Percentiles rank a stretch among this genome's conserved stretches.
phyloP scores from a whole-genome alignment of 2,797 vertebrate species.

The Carcharodon carcharias region DNA sequence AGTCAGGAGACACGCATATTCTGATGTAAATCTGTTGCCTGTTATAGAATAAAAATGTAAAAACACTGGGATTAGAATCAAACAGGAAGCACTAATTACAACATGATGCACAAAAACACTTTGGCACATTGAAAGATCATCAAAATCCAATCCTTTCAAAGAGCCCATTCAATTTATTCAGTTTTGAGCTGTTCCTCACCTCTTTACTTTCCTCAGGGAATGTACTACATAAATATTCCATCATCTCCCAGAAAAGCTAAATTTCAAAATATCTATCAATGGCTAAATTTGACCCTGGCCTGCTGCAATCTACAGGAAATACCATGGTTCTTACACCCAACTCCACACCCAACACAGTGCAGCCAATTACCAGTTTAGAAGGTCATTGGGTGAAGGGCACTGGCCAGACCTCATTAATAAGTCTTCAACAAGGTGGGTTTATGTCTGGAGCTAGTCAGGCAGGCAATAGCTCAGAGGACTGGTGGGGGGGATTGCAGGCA shows the following conservation, averaged over 20 bases:
- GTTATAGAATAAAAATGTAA: constrained; percentile 33
- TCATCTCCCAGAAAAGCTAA: neutral
- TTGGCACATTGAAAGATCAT: neutral
- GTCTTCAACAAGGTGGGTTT: neutral
- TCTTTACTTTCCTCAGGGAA: neutral
- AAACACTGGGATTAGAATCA: constrained; percentile 5
- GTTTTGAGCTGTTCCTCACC: neutral
- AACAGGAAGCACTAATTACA: neutral
- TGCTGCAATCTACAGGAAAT: neutral
- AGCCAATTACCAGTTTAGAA: neutral
- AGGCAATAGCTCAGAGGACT: neutral
- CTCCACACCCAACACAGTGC: neutral
- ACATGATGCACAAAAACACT: neutral
- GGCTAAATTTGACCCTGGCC: too few relatives aligned
- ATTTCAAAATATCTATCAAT: neutral
- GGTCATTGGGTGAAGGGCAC: neutral
- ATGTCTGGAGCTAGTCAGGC: neutral
- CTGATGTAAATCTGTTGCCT: constrained; percentile 70
- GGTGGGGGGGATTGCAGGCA: neutral
- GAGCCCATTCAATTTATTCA: neutral
- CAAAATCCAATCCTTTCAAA: neutral
- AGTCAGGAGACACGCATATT: constrained; percentile 61
- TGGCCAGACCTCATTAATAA: neutral
- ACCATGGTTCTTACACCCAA: neutral
- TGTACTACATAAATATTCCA: neutral